Evolutionary conservation across 2,888 invertebrate species (phyloP).

Genomic region (Morpho achilles): DNA sequence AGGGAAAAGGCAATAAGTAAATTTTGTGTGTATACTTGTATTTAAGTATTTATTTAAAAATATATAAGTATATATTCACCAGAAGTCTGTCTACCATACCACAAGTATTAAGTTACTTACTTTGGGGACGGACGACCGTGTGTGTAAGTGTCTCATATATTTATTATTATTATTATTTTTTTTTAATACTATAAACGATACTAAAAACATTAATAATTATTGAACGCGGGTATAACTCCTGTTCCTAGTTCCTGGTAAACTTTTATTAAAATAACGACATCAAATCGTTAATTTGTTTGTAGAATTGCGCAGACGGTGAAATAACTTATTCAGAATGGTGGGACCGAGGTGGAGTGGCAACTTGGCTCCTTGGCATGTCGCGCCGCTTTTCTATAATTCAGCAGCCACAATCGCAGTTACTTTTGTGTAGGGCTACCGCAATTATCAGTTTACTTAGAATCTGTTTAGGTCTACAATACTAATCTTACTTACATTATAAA

Average conservation of each 20-base stretch:
- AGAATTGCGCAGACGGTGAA: slow-evolving; percentile 74
- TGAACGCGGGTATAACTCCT: background rate
- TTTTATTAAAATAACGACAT: slow-evolving; percentile 78
- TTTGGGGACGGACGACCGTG: too few relatives aligned
- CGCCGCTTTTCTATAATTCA: slow-evolving; percentile 67
- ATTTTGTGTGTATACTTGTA: too few relatives aligned
- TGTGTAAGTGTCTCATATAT: too few relatives aligned
- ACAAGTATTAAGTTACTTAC: too few relatives aligned
- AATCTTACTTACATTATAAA: too few relatives aligned
- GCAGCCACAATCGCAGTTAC: slow-evolving; percentile 30
- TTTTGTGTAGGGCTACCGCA: slow-evolving; percentile 3
- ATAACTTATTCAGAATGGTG: slow-evolving; percentile 71
- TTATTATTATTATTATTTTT: too few relatives aligned
- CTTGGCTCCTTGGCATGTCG: slow-evolving; percentile 55
- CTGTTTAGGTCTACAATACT: background rate
- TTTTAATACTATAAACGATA: too few relatives aligned
- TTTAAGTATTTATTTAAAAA: too few relatives aligned
- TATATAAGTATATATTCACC: too few relatives aligned
- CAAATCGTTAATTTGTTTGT: slow-evolving; percentile 76
- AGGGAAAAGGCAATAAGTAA: too few relatives aligned
- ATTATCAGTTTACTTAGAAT: background rate
- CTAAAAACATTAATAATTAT: too few relatives aligned
- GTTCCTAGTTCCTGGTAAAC: slow-evolving; percentile 34
- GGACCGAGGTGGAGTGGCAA: slow-evolving; percentile 52
- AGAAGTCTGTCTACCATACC: too few relatives aligned